A percentile compares a stretch with the other conserved stretches of the same genome.
Evolutionary conservation across 2,888 invertebrate genomes (phyloP).

Genomic region (Harpagoxenus sublaevis): DNA sequence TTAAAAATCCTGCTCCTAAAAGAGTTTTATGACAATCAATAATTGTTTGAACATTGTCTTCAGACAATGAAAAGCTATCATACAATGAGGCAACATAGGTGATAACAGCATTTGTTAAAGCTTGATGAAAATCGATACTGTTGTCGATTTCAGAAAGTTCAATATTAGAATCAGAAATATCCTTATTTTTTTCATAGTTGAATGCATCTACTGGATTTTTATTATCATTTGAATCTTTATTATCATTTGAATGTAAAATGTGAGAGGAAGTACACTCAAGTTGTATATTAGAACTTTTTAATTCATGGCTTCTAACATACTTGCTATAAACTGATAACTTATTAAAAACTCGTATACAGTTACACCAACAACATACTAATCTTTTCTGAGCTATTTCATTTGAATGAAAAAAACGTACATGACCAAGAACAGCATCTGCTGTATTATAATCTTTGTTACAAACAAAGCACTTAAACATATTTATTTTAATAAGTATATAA

Average conservation of each 20-base stretch:
- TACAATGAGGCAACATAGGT: conserved; percentile 9
- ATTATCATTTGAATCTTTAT: too few species aligned
- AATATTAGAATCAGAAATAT: not conserved
- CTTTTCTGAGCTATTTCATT: conserved; percentile 12
- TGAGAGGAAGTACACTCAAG: not conserved
- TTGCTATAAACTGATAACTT: not conserved
- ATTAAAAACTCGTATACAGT: conserved; percentile 4
- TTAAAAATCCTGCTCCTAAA: conserved; percentile 5
- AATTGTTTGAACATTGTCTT: not conserved
- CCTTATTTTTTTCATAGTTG: not conserved
- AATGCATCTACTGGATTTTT: not conserved
- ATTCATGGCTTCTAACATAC: not conserved
- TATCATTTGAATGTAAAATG: not conserved
- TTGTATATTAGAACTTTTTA: not conserved
- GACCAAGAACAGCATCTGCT: not conserved
- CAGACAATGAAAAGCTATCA: not conserved
- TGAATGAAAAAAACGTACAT: conserved; percentile 13
- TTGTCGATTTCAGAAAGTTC: conserved; percentile 2
- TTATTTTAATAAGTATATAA: too few species aligned
- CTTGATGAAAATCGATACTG: conserved; percentile 12
- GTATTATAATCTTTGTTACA: not conserved
- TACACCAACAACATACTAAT: not conserved
- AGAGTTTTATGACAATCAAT: conserved; percentile 17
- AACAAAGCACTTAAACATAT: not conserved
- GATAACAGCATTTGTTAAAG: conserved; percentile 22